Evolutionary conservation across 1,140 invertebrate genomes (phyloP).

Genomic region (Hypothenemus hampei): DNA sequence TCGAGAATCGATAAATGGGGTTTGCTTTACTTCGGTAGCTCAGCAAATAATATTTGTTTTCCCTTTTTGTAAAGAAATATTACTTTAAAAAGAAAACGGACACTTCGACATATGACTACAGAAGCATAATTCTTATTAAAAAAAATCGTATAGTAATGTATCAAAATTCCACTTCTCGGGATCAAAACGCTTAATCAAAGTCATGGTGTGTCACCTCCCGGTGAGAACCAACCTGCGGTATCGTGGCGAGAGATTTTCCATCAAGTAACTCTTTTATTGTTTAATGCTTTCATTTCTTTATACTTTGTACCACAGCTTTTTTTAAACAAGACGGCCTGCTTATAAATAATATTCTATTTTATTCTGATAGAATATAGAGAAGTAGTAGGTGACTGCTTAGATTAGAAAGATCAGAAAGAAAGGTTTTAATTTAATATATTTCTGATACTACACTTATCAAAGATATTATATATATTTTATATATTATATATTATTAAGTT

Average conservation of each 20-base stretch:
- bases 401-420: too few species aligned
- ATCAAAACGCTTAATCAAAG: conserved; percentile 44
- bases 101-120: conserved; percentile 28
- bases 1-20: not conserved
- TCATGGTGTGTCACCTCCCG: conserved; percentile 42
- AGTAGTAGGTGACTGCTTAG: too few species aligned
- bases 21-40: not conserved
- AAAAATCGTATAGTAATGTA: conserved; percentile 34
- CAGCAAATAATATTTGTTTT: not conserved
- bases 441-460: too few species aligned
- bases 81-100: too few species aligned
- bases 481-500: too few species aligned
- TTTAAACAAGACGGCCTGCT: too few species aligned
- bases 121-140: conserved; percentile 35
- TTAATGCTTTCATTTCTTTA: conserved; percentile 12
- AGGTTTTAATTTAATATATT: too few species aligned
- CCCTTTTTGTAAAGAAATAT: not conserved
- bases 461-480: too few species aligned
- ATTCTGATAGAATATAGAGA: too few species aligned
- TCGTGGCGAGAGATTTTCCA: conserved; percentile 32
- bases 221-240: conserved; percentile 36
- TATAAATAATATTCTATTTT: too few species aligned
- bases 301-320: conserved; percentile 9
- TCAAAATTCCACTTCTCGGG: conserved; percentile 38
- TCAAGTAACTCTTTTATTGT: conserved; percentile 30